These are phyloP conservation scores for Glaucidium brasilianum DNA, from an alignment of 2,113 vertebrate genomes.

Conservation along the genomic window DNA sequence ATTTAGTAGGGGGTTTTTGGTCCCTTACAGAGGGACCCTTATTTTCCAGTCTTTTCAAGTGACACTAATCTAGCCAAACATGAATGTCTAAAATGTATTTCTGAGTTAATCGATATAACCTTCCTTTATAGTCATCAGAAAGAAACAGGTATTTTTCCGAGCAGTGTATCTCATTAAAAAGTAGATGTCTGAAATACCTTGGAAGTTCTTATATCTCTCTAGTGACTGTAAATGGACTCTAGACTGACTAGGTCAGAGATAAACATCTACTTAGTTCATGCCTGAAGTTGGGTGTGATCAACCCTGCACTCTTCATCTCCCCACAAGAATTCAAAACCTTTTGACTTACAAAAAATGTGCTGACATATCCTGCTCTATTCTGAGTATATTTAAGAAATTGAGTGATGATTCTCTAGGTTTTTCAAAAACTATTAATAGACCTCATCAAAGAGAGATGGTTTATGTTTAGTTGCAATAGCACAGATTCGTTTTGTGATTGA, in stretches of 20 bases:
- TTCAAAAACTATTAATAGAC: constrained; percentile 4
- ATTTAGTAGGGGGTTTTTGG: neutral
- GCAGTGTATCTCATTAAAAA: neutral
- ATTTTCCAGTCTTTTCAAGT: neutral
- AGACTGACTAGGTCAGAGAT: neutral
- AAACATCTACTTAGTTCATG: neutral
- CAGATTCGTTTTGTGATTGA: neutral
- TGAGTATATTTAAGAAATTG: constrained; percentile 12
- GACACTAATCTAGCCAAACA: neutral
- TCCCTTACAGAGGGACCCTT: neutral
- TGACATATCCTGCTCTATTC: neutral
- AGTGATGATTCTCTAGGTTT: neutral
- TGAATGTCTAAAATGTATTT: neutral
- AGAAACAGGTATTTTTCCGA: neutral
- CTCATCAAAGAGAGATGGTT: neutral
- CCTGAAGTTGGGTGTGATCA: neutral
- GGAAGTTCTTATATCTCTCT: neutral
- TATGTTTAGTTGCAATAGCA: constrained; percentile 11
- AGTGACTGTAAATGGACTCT: neutral
- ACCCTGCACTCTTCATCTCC: neutral
- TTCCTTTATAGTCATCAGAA: neutral
- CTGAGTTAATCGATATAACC: neutral
- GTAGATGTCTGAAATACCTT: neutral
- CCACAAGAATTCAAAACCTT: neutral
- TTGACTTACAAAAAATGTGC: constrained; percentile 5